Base-by-base conservation (phyloP, 2,797 vertebrate species). In the Darevskia mixta region DNA sequence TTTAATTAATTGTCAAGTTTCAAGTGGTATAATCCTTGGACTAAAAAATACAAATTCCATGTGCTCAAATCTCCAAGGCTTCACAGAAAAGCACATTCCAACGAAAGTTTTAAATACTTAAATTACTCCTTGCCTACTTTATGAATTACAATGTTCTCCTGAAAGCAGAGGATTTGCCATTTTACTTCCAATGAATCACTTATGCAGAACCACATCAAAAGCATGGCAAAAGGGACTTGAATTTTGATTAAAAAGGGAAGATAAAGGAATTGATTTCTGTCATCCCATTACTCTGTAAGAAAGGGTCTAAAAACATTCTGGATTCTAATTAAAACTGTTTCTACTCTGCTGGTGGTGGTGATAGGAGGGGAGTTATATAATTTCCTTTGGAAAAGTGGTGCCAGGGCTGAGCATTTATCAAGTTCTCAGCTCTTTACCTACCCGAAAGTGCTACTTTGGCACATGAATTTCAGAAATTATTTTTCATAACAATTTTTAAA, bases 171-270 rank as follows among this genome's bases (percentile, higher is more conserved):
- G 83, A 55, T 67, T 85, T 89, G 69, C 83, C 49, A 45, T 89
- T 89, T 89, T 81, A 85, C 83, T 89, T 89, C 83, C 88, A 85
- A 35, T 81, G 88, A 89, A 89, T 89, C 83, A 76, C 88, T 89
- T 89, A 89, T 89, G 88, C 83, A 89, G 88, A 89, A 85, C 88
- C 72, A 85, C 77, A 89, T 89, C 88, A 89, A 89, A 89, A 89
- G 88, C 78, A 75, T 85, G 78, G 88, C 78, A 89, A 81, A 81
- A 81, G 83, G 83, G 83, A 85, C 78, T 76, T 85, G 83, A 76
- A 89, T 89, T 89, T 81, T 89, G 83, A 89, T 89, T 89, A 89
- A 89, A 88, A 89, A 76, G 88, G 79, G 83, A 89, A 89, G 88
- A 89, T 89, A 89, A 82, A 89, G 83, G 78, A 85, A 89, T 89